Evolutionary conservation across 2,113 vertebrate genomes (phyloP), one percentile per base, ranked within the genome.

Genomic region (Gobio gobio): DNA sequence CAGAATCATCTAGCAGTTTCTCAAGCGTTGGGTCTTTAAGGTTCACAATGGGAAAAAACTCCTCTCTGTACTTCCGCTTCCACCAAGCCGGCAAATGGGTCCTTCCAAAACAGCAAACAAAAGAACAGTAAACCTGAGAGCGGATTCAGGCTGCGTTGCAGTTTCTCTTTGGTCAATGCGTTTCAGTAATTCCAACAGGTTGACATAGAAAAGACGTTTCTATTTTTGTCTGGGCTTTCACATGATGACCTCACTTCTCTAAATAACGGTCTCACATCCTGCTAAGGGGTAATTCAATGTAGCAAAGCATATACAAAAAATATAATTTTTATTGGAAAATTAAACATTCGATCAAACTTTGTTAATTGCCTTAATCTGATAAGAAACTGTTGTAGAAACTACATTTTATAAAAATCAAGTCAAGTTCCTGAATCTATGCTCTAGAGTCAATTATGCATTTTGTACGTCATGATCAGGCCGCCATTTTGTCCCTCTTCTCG

Each of bases 1-100:
- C 94, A 10, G 94, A 86, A 79, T 95, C 92, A 1, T 0, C 66
- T 36, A 97, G 92, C 64, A 95, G 83, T 0, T 0, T 47, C 4
- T 95, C 92, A 82, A 97, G 88, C 0, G 0, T 7, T 0, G 93
- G 92, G 70, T 96, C 93, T 0, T 94, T 94, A 77, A 97, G 83
- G 0, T 91, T 92, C 77, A 97, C 95, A 0, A 89, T 0, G 0
- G 96, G 96, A 89, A 93, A 96, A 90, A 96, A 97, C 6, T 96
- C 94, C 78, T 93, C 92, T 0, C 93, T 85, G 22, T 56, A 91
- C 73, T 94, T 91, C 16, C 96, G 93, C 2, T 89, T 91, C 96
- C 96, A 97, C 96, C 96, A 97, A 2, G 1, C 18, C 80, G 3
- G 49, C 58, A 0, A 90, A 45, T 59, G 89, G 72, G 43, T 16